Evolutionary conservation across 2,888 invertebrate species (phyloP).

Genomic region (Gymnoscelis rufifasciata): DNA sequence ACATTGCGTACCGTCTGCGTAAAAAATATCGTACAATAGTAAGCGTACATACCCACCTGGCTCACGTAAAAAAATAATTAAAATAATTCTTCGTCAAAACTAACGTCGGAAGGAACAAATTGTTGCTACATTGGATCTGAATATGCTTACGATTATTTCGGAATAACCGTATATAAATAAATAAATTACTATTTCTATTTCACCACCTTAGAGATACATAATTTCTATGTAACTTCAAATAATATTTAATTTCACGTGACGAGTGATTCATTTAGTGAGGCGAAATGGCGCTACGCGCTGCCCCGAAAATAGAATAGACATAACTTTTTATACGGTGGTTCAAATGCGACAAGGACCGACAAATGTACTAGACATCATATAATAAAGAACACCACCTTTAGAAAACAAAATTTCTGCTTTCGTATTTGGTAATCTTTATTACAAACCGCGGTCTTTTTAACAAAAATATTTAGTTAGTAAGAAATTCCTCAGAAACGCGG

Average conservation of each 20-base stretch:
- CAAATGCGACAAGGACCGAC: slow-evolving; percentile 8
- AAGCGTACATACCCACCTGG: slow-evolving; percentile 75
- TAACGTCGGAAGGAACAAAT: slow-evolving; percentile 54
- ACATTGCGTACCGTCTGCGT: slow-evolving; percentile 52
- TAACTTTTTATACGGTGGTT: slow-evolving; percentile 18
- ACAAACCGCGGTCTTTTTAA: slow-evolving; percentile 6
- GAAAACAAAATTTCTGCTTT: too few relatives aligned
- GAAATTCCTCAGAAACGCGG: too few relatives aligned
- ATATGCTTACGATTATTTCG: slow-evolving; percentile 29
- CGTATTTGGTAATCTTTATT: too few relatives aligned
- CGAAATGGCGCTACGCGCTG: slow-evolving; percentile 15
- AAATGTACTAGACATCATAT: too few relatives aligned
- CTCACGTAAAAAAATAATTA: slow-evolving; percentile 59
- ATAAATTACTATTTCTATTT: slow-evolving; percentile 46
- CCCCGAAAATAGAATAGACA: slow-evolving; percentile 17
- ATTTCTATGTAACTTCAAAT: slow-evolving; percentile 22
- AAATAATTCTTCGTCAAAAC: slow-evolving; percentile 44
- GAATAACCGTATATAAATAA: slow-evolving; percentile 36
- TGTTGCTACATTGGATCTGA: slow-evolving; percentile 44
- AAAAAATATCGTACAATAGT: slow-evolving; percentile 69
- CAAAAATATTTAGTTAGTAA: too few relatives aligned
- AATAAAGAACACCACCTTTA: neutral
- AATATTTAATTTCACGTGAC: slow-evolving; percentile 8
- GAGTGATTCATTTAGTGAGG: slow-evolving; percentile 7
- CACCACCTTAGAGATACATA: slow-evolving; percentile 28